Evolutionary conservation across 1,140 invertebrate species (phyloP), one percentile per base, ranked within the genome.

Genomic region (Drosophila willistoni): DNA sequence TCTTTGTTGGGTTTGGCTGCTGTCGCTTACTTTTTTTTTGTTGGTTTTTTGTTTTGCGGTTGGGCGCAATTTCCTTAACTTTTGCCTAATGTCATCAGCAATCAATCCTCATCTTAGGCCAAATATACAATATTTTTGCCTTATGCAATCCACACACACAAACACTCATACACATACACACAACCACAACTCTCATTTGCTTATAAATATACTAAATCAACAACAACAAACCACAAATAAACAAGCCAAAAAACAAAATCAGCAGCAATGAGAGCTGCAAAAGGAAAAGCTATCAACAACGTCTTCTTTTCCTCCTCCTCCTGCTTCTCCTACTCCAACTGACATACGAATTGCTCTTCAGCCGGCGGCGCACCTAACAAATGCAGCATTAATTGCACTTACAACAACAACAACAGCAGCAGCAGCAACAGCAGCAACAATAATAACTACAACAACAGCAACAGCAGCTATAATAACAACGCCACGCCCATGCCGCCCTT

Each of bases 401-500:
- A 67, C 77, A 71, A 72, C 70, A 66, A 33, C 65, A 70, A 67
- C 44, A 81, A 44, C 64, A 78, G 57, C 63, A 81, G 51, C 64
- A 78, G 57, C 63, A 71, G 25, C 57, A 55, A 6, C 78, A 68
- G 5, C 65, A 74, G 7, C 64, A 77, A 13, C 71, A 59, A 62
- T 54, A 72, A 22, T 63, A 44, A 25, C 36, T 64, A 51, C 67
- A 64, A 59, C 75, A 62, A 14, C 63, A 62, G 56, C 39, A 62
- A 54, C 39, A 66, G 64, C 19, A 62, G 71, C 75, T 57, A 61
- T 34, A 74, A 68, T 59, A 74, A 73, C 55, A 75, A 63, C 69
- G 60, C 67, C 76, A 83, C 79, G 76, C 80, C 83, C 80, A 87
- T 89, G 83, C 83, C 83, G 73, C 84, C 81, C 56, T 64, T 81